Evolutionary conservation across 2,797 vertebrate species (phyloP), one percentile per base, ranked within the genome.

Genomic region (Podargus strigoides): DNA sequence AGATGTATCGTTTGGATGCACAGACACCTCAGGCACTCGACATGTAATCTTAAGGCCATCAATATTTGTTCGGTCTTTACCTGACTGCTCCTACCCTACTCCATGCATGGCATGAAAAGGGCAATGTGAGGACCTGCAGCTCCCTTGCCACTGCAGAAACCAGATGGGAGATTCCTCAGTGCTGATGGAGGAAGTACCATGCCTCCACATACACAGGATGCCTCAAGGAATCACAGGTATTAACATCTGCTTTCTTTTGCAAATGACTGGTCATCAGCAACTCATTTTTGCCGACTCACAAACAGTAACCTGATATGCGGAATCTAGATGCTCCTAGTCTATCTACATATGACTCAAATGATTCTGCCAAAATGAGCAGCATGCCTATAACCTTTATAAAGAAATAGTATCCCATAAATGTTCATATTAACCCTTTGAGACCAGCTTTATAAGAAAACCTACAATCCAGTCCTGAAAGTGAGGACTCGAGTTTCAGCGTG

Each of bases 251-350:
- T 24, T 12, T 58, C 72, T 30, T 89, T 80, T 85, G 64, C 75
- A 84, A 94, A 85, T 49, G 78, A 87, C 81, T 62, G 92, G 81
- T 78, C 94, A 87, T 85, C 89, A 89, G 94, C 64, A 83, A 28
- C 64, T 58, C 75, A 4, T 60, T 94, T 95, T 17, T 97, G 96
- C 93, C 96, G 96, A 97, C 94, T 97, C 96, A 97, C 64, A 77
- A 94, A 87, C 93, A 90, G 94, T 30, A 94, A 96, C 68, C 83
- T 75, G 84, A 95, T 85, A 89, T 92, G 90, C 93, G 87, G 85
- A 79, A 70, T 55, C 63, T 47, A 68, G 59, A 63, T 88, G 76
- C 55, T 95, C 74, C 85, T 81, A 93, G 73, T 76, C 85, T 52
- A 78, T 41, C 50, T 73, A 62, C 78, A 93, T 93, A 93, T 91